These are phyloP conservation scores for Pocillopora grandis DNA, from an alignment of 92 coral and sea anemone genomes.

Conservation along the genomic window DNA sequence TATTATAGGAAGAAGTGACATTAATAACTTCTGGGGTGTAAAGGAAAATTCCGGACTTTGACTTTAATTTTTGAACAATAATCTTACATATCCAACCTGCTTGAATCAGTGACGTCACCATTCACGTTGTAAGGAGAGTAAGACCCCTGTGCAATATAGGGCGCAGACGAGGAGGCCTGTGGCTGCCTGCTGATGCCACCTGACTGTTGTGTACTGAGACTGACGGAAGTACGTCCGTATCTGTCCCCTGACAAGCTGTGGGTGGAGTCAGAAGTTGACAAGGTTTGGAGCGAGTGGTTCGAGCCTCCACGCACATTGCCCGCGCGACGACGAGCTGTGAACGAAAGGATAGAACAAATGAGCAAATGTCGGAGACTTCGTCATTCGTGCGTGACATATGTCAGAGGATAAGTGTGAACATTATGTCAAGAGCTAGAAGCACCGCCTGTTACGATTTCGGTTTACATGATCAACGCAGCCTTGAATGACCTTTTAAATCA, in stretches of 20 bases:
- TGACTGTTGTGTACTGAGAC: constrained; percentile 33
- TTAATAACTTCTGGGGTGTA: no score
- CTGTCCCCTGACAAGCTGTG: constrained; percentile 45
- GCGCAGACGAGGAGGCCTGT: constrained; percentile 54
- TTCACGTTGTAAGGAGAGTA: constrained; percentile 35
- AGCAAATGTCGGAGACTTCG: background rate
- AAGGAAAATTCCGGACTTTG: background rate
- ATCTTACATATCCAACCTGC: constrained; percentile 17
- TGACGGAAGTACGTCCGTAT: constrained; percentile 54
- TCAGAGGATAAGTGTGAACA: no score
- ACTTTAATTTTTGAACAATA: background rate
- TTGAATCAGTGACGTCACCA: constrained; percentile 28
- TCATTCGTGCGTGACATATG: no score
- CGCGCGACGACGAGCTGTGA: constrained; percentile 70
- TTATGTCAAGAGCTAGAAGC: no score
- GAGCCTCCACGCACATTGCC: constrained; percentile 69
- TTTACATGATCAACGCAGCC: no score
- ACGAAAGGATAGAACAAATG: background rate
- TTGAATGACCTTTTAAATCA: no score
- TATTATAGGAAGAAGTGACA: no score
- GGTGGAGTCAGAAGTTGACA: constrained; percentile 61
- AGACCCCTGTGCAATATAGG: constrained; percentile 57
- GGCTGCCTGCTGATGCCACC: constrained; percentile 41
- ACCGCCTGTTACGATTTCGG: no score
- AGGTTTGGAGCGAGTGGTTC: constrained; percentile 62